Percentiles rank a stretch among this genome's conserved stretches.
phyloP scores from a whole-genome alignment of 1,140 invertebrate genomes.

The Bathynomus jamesi region DNA sequence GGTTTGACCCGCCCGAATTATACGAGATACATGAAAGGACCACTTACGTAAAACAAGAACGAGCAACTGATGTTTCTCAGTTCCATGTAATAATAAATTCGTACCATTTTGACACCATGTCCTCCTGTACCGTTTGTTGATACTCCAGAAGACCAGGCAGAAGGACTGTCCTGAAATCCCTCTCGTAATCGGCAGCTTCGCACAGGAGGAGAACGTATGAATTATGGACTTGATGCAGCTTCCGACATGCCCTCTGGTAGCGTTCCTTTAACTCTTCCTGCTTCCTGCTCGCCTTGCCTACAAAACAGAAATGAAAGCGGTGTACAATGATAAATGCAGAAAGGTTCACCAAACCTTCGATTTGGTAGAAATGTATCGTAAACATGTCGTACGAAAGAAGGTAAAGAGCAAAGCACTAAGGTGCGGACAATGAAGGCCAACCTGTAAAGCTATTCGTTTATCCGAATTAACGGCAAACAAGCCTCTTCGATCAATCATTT shows the following conservation, averaged over 20 bases:
- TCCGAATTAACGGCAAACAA: too few species aligned
- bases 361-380: too few species aligned
- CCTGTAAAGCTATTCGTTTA: too few species aligned
- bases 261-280: constrained; percentile 77
- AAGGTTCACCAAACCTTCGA: too few species aligned
- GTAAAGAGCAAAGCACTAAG: not conserved
- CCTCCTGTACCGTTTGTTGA: constrained; percentile 75
- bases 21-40: too few species aligned
- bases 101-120: constrained; percentile 48
- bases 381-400: too few species aligned
- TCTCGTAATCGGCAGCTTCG: constrained; percentile 80
- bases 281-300: constrained; percentile 42
- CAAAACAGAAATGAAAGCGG: not conserved
- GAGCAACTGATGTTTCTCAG: too few species aligned
- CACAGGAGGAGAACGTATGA: constrained; percentile 84
- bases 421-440: not conserved
- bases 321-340: too few species aligned
- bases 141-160: constrained; percentile 76
- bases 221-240: constrained; percentile 83
- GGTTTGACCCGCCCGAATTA: too few species aligned
- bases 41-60: too few species aligned
- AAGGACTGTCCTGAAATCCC: constrained; percentile 71
- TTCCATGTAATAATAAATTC: too few species aligned
- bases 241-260: constrained; percentile 76
- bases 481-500: too few species aligned